These are phyloP conservation scores for Drosophila maculinotata DNA, from an alignment of 2,888 invertebrate genomes.

Conservation along the genomic window DNA sequence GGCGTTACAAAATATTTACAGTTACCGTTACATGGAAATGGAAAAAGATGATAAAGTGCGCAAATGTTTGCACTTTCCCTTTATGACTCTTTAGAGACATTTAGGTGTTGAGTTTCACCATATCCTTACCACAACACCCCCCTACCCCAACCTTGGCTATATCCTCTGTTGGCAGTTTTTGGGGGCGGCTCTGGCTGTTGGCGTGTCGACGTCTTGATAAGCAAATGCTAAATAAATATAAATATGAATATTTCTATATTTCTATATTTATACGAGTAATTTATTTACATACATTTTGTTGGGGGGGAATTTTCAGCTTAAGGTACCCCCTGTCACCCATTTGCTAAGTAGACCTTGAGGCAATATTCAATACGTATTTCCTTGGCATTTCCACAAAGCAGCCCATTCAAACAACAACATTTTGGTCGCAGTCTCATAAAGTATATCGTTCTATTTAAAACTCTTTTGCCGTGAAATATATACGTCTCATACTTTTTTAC, in stretches of 20 bases:
- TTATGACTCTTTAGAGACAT: conserved; percentile 76
- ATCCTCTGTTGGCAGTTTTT: not conserved
- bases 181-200: conserved; percentile 16
- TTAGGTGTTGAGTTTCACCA: conserved; percentile 46
- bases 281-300: conserved; percentile 30
- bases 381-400: conserved; percentile 56
- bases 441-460: conserved; percentile 7
- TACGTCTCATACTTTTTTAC: not conserved
- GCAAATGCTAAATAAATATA: conserved; percentile 41
- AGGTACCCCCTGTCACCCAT: too few relatives aligned
- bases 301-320: too few relatives aligned
- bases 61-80: conserved; percentile 82
- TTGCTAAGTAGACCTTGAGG: conserved; percentile 29
- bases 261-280: conserved; percentile 43
- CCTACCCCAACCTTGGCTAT: not conserved
- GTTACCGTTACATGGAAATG: conserved; percentile 73
- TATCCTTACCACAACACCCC: not conserved
- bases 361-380: not conserved
- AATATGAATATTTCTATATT: conserved; percentile 42
- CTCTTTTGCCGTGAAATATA: conserved; percentile 2
- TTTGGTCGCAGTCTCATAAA: conserved; percentile 47
- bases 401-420: conserved; percentile 58
- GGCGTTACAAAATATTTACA: conserved; percentile 81
- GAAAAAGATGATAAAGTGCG: conserved; percentile 80
- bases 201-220: conserved; percentile 72